These are phyloP conservation scores for Enoplosus armatus DNA, from an alignment of 2,797 vertebrate species.

Conservation along the genomic window DNA sequence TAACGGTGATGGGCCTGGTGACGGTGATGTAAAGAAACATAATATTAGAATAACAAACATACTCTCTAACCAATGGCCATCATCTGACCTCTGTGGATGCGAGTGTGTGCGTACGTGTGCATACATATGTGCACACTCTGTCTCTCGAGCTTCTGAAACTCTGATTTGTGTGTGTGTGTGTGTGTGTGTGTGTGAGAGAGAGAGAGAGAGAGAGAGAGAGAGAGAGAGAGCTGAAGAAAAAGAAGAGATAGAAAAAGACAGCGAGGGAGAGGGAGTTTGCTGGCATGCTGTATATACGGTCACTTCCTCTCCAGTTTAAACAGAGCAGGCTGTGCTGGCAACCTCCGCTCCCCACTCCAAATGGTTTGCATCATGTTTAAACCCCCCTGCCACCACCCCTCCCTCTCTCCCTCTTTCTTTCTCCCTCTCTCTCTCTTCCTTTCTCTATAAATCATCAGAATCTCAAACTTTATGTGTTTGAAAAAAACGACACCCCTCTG, in stretches of 20 bases:
- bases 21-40: conserved; percentile 88
- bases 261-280: conserved; percentile 84
- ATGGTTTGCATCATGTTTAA: conserved; percentile 99
- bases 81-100: conserved; percentile 77
- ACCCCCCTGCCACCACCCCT: conserved; percentile 88
- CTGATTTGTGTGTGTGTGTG: conserved; percentile 26
- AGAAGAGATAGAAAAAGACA: conserved; percentile 76
- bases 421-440: conserved; percentile 82
- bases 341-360: conserved; percentile 94
- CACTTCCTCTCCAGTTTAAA: conserved; percentile 99
- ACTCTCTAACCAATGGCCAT: conserved; percentile 84
- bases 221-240: conserved; percentile 55
- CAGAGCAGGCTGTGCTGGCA: conserved; percentile 99
- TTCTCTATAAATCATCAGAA: conserved; percentile 89
- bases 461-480: conserved; percentile 86
- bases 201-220: conserved; percentile 30
- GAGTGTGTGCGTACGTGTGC: conserved; percentile 81
- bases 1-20: conserved; percentile 81
- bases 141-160: conserved; percentile 66
- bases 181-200: conserved; percentile 31
- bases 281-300: conserved; percentile 99
- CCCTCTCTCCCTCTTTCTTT: conserved; percentile 71
- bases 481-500: conserved; percentile 65
- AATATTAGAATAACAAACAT: conserved; percentile 92
- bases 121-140: conserved; percentile 57